Conservation (phyloP, 2,888 invertebrate genomes). For the Eremobia ochroleuca region DNA sequence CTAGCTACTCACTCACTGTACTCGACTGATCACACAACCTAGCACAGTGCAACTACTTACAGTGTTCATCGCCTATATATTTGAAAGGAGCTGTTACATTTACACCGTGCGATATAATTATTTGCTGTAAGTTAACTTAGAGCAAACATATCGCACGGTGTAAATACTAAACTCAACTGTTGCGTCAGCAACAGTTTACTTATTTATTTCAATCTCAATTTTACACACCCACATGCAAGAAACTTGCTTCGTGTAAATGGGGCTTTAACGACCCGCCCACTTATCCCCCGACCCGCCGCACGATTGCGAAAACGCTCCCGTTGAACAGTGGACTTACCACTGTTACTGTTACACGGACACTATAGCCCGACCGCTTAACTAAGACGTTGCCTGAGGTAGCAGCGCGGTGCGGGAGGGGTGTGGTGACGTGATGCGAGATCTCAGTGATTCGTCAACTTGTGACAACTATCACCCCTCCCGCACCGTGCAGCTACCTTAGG, state of each 20-base stretch:
- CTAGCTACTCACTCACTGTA: conserved; percentile 58
- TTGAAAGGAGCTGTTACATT: background rate
- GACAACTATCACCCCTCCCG: too few relatives aligned
- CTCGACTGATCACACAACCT: conserved; percentile 35
- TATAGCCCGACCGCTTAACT: too few relatives aligned
- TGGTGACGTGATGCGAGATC: too few relatives aligned
- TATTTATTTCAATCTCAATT: too few relatives aligned
- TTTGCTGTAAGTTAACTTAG: too few relatives aligned
- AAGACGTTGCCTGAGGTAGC: too few relatives aligned
- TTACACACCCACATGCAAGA: background rate
- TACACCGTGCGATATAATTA: background rate
- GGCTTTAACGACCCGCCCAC: background rate
- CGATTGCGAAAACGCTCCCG: background rate
- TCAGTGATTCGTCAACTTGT: too few relatives aligned
- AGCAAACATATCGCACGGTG: too few relatives aligned
- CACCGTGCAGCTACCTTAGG: too few relatives aligned
- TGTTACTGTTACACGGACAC: conserved; percentile 11
- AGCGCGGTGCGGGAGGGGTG: too few relatives aligned
- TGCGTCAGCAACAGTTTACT: too few relatives aligned
- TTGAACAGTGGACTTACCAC: background rate
- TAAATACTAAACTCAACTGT: too few relatives aligned
- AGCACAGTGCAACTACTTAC: conserved; percentile 1
- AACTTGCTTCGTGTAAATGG: background rate
- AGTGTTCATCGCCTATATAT: background rate
- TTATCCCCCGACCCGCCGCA: background rate